These are phyloP conservation scores for Mercenaria mercenaria DNA, from an alignment of 1,140 invertebrate species.

Conservation along the genomic window DNA sequence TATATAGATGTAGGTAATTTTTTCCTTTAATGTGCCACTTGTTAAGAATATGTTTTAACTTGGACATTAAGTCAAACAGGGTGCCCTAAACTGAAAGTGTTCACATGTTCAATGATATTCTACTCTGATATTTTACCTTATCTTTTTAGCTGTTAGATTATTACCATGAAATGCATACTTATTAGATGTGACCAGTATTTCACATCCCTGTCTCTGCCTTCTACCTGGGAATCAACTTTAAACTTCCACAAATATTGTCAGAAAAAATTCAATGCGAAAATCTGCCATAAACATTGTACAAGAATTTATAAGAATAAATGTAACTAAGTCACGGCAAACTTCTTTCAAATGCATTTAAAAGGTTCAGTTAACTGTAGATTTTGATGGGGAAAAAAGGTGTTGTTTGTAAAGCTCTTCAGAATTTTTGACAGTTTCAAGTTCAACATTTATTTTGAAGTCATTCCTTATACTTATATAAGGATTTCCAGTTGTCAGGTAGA, in stretches of 20 bases:
- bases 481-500: not conserved
- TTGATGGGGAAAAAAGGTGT: too few relatives aligned
- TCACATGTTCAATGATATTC: slow-evolving; percentile 10
- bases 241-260: too few relatives aligned
- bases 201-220: not conserved
- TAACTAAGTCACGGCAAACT: too few relatives aligned
- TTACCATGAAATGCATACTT: not conserved
- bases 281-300: too few relatives aligned
- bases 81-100: not conserved
- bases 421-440: too few relatives aligned
- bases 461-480: not conserved
- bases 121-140: not conserved
- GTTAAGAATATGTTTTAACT: not conserved
- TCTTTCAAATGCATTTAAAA: too few relatives aligned
- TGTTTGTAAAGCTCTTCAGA: too few relatives aligned
- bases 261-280: too few relatives aligned
- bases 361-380: too few relatives aligned
- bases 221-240: not conserved
- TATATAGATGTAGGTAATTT: too few relatives aligned
- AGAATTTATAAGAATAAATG: too few relatives aligned
- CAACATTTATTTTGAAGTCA: too few relatives aligned
- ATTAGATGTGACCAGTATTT: not conserved
- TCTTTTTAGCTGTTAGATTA: not conserved
- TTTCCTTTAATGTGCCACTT: not conserved
- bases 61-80: not conserved